A percentile compares a stretch with the other conserved stretches of the same genome.
These are phyloP conservation scores for Plagodis dolabraria DNA, from an alignment of 2,888 invertebrate genomes.

Conservation along the genomic window DNA sequence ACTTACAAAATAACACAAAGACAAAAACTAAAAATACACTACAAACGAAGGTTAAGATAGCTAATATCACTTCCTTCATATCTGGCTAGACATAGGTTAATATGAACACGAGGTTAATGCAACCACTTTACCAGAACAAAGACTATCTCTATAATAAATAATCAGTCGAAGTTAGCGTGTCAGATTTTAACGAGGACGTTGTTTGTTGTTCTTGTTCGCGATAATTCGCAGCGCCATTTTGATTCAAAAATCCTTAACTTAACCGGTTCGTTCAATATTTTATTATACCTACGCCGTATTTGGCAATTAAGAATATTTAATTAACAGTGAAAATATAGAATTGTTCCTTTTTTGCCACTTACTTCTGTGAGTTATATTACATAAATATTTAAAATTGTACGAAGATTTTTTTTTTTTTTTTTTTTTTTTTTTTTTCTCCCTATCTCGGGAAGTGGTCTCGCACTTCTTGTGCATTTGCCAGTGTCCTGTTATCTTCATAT, in stretches of 20 bases:
- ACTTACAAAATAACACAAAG: conserved; percentile 83
- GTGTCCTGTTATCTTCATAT: too few relatives aligned
- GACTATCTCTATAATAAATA: conserved; percentile 48
- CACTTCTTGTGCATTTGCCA: too few relatives aligned
- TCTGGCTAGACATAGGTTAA: conserved; percentile 65
- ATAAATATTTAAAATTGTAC: too few relatives aligned
- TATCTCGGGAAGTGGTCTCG: too few relatives aligned
- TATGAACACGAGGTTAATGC: conserved; percentile 65
- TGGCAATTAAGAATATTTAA: too few relatives aligned
- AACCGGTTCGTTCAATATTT: conserved; percentile 14
- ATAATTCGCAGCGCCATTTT: conserved; percentile 59
- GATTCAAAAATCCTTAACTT: conserved; percentile 28
- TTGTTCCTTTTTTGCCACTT: too few relatives aligned
- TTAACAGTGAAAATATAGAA: too few relatives aligned
- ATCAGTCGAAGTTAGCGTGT: conserved; percentile 51
- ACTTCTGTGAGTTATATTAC: too few relatives aligned
- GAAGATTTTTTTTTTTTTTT: background rate
- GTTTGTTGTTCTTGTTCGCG: conserved; percentile 44
- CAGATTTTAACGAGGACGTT: conserved; percentile 42
- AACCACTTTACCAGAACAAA: conserved; percentile 69
- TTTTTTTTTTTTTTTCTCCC: too few relatives aligned
- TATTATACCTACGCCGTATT: too few relatives aligned
- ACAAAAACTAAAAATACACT: conserved; percentile 80
- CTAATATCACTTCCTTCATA: conserved; percentile 83
- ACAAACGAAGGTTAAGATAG: conserved; percentile 79